Evolutionary conservation across 2,888 invertebrate species (phyloP).

Genomic region (Tetragnatha montana): DNA sequence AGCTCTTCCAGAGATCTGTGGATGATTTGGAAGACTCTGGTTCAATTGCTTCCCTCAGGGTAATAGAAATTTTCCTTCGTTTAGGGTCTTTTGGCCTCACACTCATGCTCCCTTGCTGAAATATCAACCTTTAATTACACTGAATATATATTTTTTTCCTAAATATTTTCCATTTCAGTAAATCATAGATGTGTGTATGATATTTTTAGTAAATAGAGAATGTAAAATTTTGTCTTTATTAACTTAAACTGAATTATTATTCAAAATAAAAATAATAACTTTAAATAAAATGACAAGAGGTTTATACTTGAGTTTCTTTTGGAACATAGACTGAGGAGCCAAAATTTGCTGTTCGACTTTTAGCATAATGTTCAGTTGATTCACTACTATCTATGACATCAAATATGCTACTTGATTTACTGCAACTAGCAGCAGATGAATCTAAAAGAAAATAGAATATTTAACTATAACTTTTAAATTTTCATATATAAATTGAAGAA

Average conservation of each 20-base stretch:
- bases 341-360: slow-evolving; percentile 24
- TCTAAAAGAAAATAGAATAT: slow-evolving; percentile 1
- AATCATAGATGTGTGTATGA: too few relatives aligned
- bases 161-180: too few relatives aligned
- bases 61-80: slow-evolving; percentile 50
- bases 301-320: not conserved
- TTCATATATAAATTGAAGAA: not conserved
- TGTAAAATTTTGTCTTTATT: too few relatives aligned
- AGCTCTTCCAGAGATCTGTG: slow-evolving; percentile 65
- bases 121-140: not conserved
- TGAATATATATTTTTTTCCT: not conserved
- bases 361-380: slow-evolving; percentile 4
- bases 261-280: too few relatives aligned
- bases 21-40: slow-evolving; percentile 33
- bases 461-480: not conserved
- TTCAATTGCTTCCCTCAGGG: slow-evolving; percentile 20
- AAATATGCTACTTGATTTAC: slow-evolving; percentile 50
- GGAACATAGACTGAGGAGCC: slow-evolving; percentile 15
- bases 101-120: not conserved
- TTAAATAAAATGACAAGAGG: not conserved
- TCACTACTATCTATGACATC: slow-evolving; percentile 41
- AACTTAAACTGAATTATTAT: too few relatives aligned
- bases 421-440: not conserved
- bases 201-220: too few relatives aligned
- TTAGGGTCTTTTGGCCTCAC: slow-evolving; percentile 47